Base-by-base conservation (phyloP, 2,797 vertebrate genomes). In the Odontamblyopus rebecca region DNA sequence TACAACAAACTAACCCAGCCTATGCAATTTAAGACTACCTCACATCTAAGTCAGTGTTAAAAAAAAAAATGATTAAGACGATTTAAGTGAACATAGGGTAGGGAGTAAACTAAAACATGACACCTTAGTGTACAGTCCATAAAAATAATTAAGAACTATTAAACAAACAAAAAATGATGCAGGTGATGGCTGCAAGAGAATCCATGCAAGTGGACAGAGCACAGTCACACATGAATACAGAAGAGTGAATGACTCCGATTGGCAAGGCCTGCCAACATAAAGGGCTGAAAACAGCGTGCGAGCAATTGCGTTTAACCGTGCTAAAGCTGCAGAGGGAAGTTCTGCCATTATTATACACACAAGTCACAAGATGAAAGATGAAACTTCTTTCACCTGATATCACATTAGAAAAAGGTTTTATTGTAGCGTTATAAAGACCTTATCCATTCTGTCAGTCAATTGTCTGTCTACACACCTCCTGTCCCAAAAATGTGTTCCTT, bases 181-280 rank as follows among this genome's bases (percentile, higher is more conserved):
- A 81, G 68, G 70, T 44, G 56, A 29, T 69, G 41, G 72, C 77
- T 84, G 73, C 80, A 44, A 44, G 41, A 15, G 44, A 48, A 44
- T 15, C 13, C 44, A 13, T 48, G 44, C 44, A 81, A 83, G 79
- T 78, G 69, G 85, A 83, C 80, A 83, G 77, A 77, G 26, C 68
- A 64, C 68, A 62, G 77, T 69, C 66, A 69, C 72, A 59, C 75
- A n/a, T 48, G 13, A 4, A 81, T 81, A 71, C 66, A 68, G 70
- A 76, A 82, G 69, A 75, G 50, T 9, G 41, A 41, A 64, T 41
- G 5, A 63, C 32, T 41, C 38, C 1, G 35, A 0, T 23, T 30
- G 26, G 15, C 26, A n/a, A 13, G 18, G 41, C 63, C 48, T 15
- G 16, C 12, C n/a, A 50, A 27, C 63, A 65, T 41, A 18, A 48